Conservation (phyloP, 2,113 vertebrate genomes). For the Pholis gunnellus region DNA sequence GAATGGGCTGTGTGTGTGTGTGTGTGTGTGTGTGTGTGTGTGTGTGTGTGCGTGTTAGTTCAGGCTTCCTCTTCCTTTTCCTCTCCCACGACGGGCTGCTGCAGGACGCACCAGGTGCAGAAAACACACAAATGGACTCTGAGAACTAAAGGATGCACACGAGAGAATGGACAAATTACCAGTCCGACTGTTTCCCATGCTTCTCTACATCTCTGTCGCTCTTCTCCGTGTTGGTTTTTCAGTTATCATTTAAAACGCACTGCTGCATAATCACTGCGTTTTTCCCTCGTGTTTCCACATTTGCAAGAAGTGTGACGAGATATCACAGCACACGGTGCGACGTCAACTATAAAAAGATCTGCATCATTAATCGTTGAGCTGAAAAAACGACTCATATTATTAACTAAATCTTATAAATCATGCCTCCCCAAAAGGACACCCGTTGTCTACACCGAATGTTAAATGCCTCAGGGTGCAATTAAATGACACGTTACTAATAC, state of each 20-base stretch:
- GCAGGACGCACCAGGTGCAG: constrained; percentile 57
- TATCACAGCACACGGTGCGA: not conserved
- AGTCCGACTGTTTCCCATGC: not conserved
- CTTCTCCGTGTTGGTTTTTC: not conserved
- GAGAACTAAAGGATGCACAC: not conserved
- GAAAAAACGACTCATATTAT: not conserved
- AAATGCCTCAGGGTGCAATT: constrained; percentile 7
- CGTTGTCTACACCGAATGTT: not conserved
- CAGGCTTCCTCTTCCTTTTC: constrained; percentile 67
- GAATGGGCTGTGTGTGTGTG: constrained; percentile 1
- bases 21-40: constrained; percentile 17
- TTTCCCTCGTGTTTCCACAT: not conserved
- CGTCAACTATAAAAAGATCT: not conserved
- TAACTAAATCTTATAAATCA: not conserved
- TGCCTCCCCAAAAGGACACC: not conserved
- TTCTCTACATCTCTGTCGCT: not conserved
- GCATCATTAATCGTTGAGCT: constrained; percentile 7
- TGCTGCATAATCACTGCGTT: not conserved
- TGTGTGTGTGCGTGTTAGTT: constrained; percentile 11
- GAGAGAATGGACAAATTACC: not conserved
- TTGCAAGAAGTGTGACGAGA: too few species aligned
- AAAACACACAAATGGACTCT: not conserved
- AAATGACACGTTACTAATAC: not conserved
- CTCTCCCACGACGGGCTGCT: constrained; percentile 32
- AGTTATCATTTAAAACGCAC: not conserved